Evolutionary conservation across 2,888 invertebrate genomes (phyloP), one percentile per base, ranked within the genome.

Genomic region (Epirrhoe tristata): DNA sequence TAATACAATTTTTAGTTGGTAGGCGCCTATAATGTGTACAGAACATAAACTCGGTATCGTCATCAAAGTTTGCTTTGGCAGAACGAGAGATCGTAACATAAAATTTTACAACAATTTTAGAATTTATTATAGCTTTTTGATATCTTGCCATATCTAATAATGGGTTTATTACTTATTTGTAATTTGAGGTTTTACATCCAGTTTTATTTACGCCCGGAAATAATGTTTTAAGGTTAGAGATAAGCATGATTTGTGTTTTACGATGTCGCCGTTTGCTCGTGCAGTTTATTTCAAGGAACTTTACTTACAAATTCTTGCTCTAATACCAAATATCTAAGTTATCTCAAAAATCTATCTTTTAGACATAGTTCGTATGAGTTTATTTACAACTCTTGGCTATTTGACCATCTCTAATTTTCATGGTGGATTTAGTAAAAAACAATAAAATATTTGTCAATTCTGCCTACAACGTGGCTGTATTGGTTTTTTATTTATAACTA

Each of bases 21-120:
- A 63, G n/a, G n/a, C n/a, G n/a, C 24, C 24, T 16, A 16, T 39
- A 31, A 43, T 16, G 43, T 66, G 32, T 54, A 58, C 52, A 52
- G 46, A 63, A 80, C 83, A 83, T 87, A 84, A 86, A 86, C 77
- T 84, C 72, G 78, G 83, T 84, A 85, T 85, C 81, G 80, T 81
- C 84, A 79, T 82, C 84, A 84, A 88, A 89, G 83, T 88, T 89
- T 82, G 83, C 80, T 86, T 86, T 81, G 78, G 80, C 84, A 81
- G 87, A 86, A 87, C 68, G 86, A 86, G 79, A 84, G 86, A 60
- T 86, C 87, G 88, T 89, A 87, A 87, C 90, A 86, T 90, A 89
- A 90, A 89, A 90, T 90, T 90, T 91, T 89, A 90, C 89, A 90
- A 87, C 89, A 88, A 90, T 85, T 90, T 89, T 83, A 85, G 89